phyloP scores from a whole-genome alignment of 2,888 invertebrate genomes.

The Tetranychus truncatus region DNA sequence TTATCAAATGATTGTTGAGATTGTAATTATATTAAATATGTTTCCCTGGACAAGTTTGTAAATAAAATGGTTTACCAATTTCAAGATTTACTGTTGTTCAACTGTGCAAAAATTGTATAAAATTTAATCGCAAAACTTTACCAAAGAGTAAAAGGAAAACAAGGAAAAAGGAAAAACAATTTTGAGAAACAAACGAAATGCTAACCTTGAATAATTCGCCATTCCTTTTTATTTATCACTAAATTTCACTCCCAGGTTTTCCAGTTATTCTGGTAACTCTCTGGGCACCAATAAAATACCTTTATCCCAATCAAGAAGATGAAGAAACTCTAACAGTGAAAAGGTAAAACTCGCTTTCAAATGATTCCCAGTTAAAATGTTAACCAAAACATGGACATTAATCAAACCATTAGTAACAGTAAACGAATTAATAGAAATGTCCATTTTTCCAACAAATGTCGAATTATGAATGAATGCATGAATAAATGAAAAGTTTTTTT shows the following conservation, averaged over 20 bases:
- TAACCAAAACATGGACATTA: not conserved
- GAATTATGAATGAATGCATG: too few species aligned
- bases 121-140: not conserved
- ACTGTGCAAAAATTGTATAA: not conserved
- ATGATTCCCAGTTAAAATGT: not conserved
- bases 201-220: not conserved
- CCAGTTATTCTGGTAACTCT: conserved; percentile 8
- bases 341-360: not conserved
- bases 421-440: too few species aligned
- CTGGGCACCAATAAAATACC: conserved; percentile 9
- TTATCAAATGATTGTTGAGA: too few species aligned
- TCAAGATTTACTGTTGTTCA: too few species aligned
- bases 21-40: too few species aligned
- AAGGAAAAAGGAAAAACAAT: not conserved
- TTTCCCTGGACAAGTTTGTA: too few species aligned
- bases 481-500: too few species aligned
- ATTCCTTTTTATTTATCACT: not conserved
- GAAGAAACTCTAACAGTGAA: not conserved
- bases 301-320: not conserved
- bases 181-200: not conserved
- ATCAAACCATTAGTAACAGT: too few species aligned
- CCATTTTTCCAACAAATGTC: too few species aligned
- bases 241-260: not conserved
- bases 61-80: too few species aligned
- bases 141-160: not conserved